Evolutionary conservation across 2,888 invertebrate genomes (phyloP), one percentile per base, ranked within the genome.

Genomic region (Xylota sylvarum): DNA sequence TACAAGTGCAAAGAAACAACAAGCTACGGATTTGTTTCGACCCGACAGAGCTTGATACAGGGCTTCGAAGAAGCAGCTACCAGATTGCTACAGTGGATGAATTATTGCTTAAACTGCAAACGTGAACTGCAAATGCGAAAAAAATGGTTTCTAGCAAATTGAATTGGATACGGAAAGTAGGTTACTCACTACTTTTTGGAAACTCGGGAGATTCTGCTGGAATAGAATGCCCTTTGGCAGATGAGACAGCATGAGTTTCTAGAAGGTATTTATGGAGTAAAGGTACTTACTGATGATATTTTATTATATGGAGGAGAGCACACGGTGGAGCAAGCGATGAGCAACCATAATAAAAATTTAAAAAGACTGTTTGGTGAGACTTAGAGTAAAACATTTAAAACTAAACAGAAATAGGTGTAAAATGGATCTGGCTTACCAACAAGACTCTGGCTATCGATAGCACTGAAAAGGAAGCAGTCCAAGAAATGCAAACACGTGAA

Each of bases 151-250:
- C n/a, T n/a, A 85, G 81, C 87, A 89, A 52, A 17, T 64, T 91
- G n/a, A n/a, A n/a, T n/a, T n/a, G n/a, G n/a, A n/a, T n/a, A n/a
- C n/a, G n/a, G 91, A 23, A 89, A 89, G 72, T 90, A 91, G 87
- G 91, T 90, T 7, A 89, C 88, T 30, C 85, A 89, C 83, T 90
- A 50, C 69, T n/a, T 89, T 89, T 76, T 88, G 90, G 88, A 72
- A 70, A n/a, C 82, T 81, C 12, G 80, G 60, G 2, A 52, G 85
- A 52, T 87, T 78, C n/a, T n/a, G n/a, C n/a, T n/a, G n/a, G n/a
- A n/a, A n/a, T n/a, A n/a, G n/a, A n/a, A n/a, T n/a, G n/a, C n/a
- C n/a, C n/a, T n/a, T n/a, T 37, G 56, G 56, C 37, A 67, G 30
- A 14, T 14, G 32, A 46, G 30, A 14, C 30, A 32, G 27, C 14